phyloP scores from a whole-genome alignment of 2,797 vertebrate genomes.

The Enteromius radiatus region DNA sequence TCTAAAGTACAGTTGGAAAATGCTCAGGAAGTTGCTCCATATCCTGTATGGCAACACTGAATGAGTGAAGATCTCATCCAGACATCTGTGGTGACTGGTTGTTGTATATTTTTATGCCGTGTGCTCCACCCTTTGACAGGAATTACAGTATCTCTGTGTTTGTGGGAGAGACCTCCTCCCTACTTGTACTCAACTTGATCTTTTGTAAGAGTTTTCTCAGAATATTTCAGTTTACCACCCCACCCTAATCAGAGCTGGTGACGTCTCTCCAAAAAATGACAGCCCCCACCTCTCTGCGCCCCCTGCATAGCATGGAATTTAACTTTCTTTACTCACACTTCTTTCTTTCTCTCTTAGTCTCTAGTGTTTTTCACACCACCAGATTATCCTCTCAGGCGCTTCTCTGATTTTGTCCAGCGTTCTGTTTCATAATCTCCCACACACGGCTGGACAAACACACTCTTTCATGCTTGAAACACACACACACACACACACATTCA shows the following conservation, averaged over 20 bases:
- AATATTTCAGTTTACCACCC: slow-evolving; percentile 72
- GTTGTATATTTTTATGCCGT: slow-evolving; percentile 33
- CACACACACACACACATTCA: slow-evolving; percentile 33
- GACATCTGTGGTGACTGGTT: slow-evolving; percentile 11
- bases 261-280: slow-evolving; percentile 66
- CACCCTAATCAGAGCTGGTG: slow-evolving; percentile 60
- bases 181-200: slow-evolving; percentile 29
- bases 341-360: neutral
- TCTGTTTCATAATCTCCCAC: slow-evolving; percentile 58
- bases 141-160: neutral
- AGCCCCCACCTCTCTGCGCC: slow-evolving; percentile 65
- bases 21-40: slow-evolving; percentile 32
- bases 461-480: slow-evolving; percentile 48
- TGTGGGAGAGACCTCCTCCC: slow-evolving; percentile 22
- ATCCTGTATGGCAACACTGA: slow-evolving; percentile 14
- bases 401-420: slow-evolving; percentile 60
- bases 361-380: slow-evolving; percentile 49
- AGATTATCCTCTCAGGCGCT: slow-evolving; percentile 62
- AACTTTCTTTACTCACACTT: slow-evolving; percentile 26
- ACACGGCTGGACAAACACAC: slow-evolving; percentile 53
- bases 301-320: slow-evolving; percentile 62
- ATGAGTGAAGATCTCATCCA: slow-evolving; percentile 10
- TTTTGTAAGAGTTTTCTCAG: slow-evolving; percentile 58
- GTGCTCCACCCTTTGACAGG: slow-evolving; percentile 33
- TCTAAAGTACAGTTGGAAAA: slow-evolving; percentile 26